Conservation (phyloP, 2,888 invertebrate genomes). For the Pherbina coryleti region DNA sequence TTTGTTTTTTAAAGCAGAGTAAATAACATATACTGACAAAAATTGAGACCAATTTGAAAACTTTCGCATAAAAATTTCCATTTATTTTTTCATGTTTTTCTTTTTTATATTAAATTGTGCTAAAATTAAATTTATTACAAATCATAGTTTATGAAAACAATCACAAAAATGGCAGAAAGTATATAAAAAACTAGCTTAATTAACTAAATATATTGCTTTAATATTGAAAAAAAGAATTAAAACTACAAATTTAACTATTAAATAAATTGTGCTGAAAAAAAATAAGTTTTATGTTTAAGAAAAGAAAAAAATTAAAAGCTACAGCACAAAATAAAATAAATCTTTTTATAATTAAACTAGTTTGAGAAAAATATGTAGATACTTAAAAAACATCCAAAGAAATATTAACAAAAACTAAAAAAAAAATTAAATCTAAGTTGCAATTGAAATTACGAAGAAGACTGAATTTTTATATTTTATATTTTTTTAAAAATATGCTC, state of each 20-base stretch:
- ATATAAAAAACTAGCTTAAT: slow-evolving; percentile 7
- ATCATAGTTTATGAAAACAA: slow-evolving; percentile 52
- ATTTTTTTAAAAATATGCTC: background rate
- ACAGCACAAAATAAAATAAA: no score
- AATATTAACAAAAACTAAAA: background rate
- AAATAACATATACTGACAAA: slow-evolving; percentile 43
- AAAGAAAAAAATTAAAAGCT: background rate
- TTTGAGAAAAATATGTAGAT: background rate
- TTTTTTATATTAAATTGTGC: slow-evolving; percentile 28
- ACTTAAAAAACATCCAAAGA: background rate
- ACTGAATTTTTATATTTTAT: slow-evolving; percentile 51
- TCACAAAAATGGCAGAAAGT: slow-evolving; percentile 63
- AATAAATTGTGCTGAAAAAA: background rate
- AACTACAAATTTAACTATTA: slow-evolving; percentile 25
- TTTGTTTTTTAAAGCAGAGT: slow-evolving; percentile 23
- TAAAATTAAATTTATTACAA: slow-evolving; percentile 50
- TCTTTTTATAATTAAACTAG: background rate
- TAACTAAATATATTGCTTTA: slow-evolving; percentile 52
- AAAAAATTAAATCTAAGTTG: slow-evolving; percentile 43
- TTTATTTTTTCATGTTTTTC: slow-evolving; percentile 34
- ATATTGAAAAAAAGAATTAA: slow-evolving; percentile 41
- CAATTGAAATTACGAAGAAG: slow-evolving; percentile 62
- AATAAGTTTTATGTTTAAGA: background rate
- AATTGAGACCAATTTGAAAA: slow-evolving; percentile 69
- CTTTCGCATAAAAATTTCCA: slow-evolving; percentile 49